Evolutionary conservation across 2,797 vertebrate species (phyloP), one percentile per base, ranked within the genome.

Genomic region (Sibirionetta formosa): DNA sequence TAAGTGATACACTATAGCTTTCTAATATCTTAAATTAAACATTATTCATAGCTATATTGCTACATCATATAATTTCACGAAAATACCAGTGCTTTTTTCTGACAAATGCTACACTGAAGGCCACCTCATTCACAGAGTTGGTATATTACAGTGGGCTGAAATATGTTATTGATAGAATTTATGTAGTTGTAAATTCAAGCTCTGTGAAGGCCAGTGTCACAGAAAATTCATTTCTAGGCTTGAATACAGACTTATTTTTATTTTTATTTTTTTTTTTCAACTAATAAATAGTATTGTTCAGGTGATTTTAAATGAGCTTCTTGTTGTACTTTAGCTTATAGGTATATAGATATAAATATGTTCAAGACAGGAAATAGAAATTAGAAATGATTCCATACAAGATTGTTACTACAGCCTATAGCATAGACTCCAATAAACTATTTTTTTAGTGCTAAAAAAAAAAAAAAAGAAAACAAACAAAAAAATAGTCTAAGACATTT

Each of bases 191-290:
- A 82, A 81, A 81, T 70, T 73, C 42, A 78, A 27, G 15, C 17
- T 36, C 71, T 86, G 7, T 66, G 57, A 90, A 91, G 33, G 65
- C 7, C 68, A 77, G 5, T 50, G 8, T 72, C n/a, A 42, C 31
- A 85, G 27, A 7, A 75, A 83, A 56, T 46, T 85, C 14, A 26
- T 84, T 83, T 86, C 38, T 70, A 44, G 63, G 24, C 70, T 82
- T 81, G 53, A 72, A 17, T 76, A 19, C 50, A 86, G 44, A 36
- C 6, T 50, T 90, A 73, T 90, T 35, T 26, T 50, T 50, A 50
- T 26, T 60, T 76, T 78, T 38, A 18, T 31, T 61, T 79, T 88
- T 51, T 73, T 84, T 79, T 48, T 48, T 11, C 22, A 48, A 48
- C 46, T 83, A 72, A 79, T 78, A 82, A 57, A 9, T 51, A 4